Conservation (phyloP, 2,797 vertebrate genomes). For the Enoplosus armatus region DNA sequence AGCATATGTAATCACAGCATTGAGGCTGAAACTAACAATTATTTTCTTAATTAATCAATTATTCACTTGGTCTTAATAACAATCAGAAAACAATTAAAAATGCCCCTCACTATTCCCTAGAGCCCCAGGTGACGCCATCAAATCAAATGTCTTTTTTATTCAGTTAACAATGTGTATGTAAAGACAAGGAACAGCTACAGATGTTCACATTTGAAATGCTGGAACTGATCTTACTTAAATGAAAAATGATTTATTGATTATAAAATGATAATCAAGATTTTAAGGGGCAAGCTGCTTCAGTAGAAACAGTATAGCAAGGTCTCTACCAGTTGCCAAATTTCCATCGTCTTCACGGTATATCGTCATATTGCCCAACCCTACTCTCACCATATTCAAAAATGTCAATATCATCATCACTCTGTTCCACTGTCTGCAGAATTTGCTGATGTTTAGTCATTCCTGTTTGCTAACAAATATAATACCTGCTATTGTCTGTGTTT, state of each 20-base stretch:
- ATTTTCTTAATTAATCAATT: background rate
- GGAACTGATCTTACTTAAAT: background rate
- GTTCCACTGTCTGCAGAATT: background rate
- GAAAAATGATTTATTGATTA: background rate
- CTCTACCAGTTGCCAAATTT: background rate
- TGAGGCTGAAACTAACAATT: background rate
- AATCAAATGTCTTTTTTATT: background rate
- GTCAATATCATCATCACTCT: constrained; percentile 7
- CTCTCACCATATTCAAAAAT: background rate
- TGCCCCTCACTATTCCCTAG: background rate
- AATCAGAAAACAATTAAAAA: background rate
- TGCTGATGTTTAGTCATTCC: background rate
- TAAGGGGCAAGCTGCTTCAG: background rate
- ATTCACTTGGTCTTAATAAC: background rate
- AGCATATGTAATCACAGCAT: background rate
- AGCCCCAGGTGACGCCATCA: background rate
- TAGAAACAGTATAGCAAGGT: background rate
- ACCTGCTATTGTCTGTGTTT: constrained; percentile 38
- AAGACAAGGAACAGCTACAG: background rate
- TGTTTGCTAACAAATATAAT: constrained; percentile 18
- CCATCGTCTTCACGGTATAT: background rate
- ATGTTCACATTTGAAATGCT: background rate
- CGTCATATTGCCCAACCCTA: background rate
- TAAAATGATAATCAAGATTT: background rate
- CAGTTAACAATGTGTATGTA: background rate